phyloP scores from a whole-genome alignment of 2,888 invertebrate species.

The Drosophila diplacantha region DNA sequence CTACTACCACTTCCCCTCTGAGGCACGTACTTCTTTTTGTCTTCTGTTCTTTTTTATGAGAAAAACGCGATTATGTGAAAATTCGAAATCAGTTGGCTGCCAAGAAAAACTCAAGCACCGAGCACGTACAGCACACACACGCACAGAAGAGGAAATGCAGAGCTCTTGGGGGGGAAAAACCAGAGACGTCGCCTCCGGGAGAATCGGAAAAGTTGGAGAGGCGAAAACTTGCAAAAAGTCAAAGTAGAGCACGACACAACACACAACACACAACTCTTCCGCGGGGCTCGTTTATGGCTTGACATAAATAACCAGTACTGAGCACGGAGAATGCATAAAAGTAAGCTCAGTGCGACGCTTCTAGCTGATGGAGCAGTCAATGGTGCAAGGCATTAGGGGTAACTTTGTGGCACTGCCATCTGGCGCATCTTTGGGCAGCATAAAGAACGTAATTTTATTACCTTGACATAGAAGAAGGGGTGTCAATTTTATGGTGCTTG shows the following conservation, averaged over 20 bases:
- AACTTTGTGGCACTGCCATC: not conserved
- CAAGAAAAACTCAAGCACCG: slow-evolving; percentile 18
- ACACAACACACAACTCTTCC: slow-evolving; percentile 8
- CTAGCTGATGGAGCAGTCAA: slow-evolving; percentile 26
- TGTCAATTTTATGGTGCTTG: not conserved
- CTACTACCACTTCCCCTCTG: not conserved
- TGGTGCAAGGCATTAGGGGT: slow-evolving; percentile 27
- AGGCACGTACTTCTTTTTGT: slow-evolving; percentile 11
- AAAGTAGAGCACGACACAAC: slow-evolving; percentile 13
- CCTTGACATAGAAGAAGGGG: not conserved
- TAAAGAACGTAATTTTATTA: slow-evolving; percentile 2
- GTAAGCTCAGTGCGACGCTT: slow-evolving; percentile 15
- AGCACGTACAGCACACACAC: slow-evolving; percentile 24
- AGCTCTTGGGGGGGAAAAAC: slow-evolving; percentile 4
- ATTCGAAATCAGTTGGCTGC: slow-evolving; percentile 38
- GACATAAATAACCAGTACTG: slow-evolving; percentile 33
- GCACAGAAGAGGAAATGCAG: slow-evolving; percentile 28
- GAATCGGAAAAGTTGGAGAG: slow-evolving; percentile 12
- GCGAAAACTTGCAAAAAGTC: slow-evolving; percentile 17
- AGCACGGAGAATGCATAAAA: slow-evolving; percentile 25
- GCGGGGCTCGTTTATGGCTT: slow-evolving; percentile 28
- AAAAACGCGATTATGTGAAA: slow-evolving; percentile 36
- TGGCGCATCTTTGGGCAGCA: not conserved
- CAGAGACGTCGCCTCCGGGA: slow-evolving; percentile 14
- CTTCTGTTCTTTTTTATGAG: slow-evolving; percentile 13